Percentiles rank a stretch among this genome's conserved stretches.
Conservation (phyloP, 2,888 invertebrate species). For the Sarcophaga caerulescens region DNA sequence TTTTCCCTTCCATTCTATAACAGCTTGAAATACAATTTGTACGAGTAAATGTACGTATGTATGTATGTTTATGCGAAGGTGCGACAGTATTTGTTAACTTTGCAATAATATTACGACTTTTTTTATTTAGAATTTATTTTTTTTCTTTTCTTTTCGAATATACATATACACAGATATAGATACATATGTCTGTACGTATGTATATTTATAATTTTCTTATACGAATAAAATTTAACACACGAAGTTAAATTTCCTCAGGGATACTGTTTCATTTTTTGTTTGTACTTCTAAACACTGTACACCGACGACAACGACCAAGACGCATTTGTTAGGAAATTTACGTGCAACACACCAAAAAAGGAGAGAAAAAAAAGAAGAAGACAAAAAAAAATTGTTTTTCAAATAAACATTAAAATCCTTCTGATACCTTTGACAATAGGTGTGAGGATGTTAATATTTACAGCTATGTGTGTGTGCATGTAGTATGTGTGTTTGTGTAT, state of each 20-base stretch:
- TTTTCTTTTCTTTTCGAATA: too few relatives aligned
- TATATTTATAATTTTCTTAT: not conserved
- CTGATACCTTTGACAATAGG: constrained; percentile 45
- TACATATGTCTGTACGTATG: too few relatives aligned
- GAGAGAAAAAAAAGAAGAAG: not conserved
- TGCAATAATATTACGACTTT: not conserved
- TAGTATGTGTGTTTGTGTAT: constrained; percentile 1
- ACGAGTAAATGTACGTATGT: not conserved
- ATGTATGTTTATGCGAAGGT: constrained; percentile 33
- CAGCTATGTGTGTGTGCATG: not conserved
- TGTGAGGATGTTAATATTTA: not conserved
- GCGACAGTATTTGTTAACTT: constrained; percentile 36
- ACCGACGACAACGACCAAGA: constrained; percentile 14
- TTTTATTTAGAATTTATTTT: not conserved
- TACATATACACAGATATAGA: too few relatives aligned
- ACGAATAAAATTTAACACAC: constrained; percentile 19
- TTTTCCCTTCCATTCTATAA: not conserved
- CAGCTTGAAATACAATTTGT: not conserved
- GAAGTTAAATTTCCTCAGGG: constrained; percentile 62
- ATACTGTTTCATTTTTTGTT: not conserved
- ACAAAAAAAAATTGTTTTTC: constrained; percentile 22
- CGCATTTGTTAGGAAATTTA: constrained; percentile 22
- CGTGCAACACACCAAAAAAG: constrained; percentile 32
- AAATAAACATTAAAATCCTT: constrained; percentile 62
- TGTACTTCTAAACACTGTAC: constrained; percentile 8